These are phyloP conservation scores for Meteorus sp. DNA, from an alignment of 1,140 invertebrate species.

Conservation along the genomic window DNA sequence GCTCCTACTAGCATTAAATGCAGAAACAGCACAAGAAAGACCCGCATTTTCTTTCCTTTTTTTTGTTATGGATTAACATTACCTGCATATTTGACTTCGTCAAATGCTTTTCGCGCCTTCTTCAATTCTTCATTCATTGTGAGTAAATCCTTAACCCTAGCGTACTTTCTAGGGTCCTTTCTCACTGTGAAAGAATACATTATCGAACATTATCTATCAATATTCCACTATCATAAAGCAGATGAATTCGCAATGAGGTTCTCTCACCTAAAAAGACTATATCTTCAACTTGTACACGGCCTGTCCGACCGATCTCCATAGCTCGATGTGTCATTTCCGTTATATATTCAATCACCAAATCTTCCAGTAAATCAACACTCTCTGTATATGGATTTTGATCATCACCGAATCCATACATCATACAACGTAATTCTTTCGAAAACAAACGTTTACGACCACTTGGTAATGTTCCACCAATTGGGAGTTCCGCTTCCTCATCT, in stretches of 20 bases:
- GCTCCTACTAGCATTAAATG: conserved; percentile 5
- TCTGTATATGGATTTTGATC: conserved; percentile 99
- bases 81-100: conserved; percentile 95
- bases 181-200: conserved; percentile 66
- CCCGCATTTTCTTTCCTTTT: conserved; percentile 26
- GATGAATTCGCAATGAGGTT: not conserved
- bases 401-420: conserved; percentile 99
- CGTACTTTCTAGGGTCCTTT: conserved; percentile 95
- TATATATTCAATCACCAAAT: conserved; percentile 97
- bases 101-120: conserved; percentile 98
- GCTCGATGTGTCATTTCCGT: conserved; percentile 91
- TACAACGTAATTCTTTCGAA: conserved; percentile 91
- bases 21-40: not conserved
- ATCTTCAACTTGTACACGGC: conserved; percentile 95
- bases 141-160: conserved; percentile 95
- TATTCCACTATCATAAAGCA: not conserved
- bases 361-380: conserved; percentile 96
- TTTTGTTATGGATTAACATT: conserved; percentile 46
- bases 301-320: conserved; percentile 95
- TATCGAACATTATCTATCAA: conserved; percentile 14
- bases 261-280: conserved; percentile 82
- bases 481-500: conserved; percentile 68
- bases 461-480: conserved; percentile 64
- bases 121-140: conserved; percentile 99
- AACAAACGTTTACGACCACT: conserved; percentile 82